Base-by-base conservation (phyloP, 1,140 invertebrate genomes). In the Neodiprion pinetum region DNA sequence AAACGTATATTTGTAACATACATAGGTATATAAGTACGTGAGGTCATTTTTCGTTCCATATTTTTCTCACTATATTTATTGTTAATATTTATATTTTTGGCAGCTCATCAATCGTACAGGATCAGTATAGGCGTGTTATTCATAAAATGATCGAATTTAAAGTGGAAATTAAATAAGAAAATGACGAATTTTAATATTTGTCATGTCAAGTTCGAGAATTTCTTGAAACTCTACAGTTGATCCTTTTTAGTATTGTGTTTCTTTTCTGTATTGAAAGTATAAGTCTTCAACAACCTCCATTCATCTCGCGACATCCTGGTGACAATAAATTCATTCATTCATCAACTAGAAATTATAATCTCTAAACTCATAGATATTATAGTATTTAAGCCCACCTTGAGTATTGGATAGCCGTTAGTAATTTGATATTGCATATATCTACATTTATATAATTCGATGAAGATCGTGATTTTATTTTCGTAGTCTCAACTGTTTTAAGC, bases 41-140 rank as follows among this genome's bases (percentile, higher is more conserved):
- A 61, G 5, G 53, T 61, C 7, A 69, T 69, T 9, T 69, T 47
- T 69, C 40, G 21, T 23, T 47, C 40, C n/a, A 23, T 69, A 69
- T 7, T 47, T 69, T 69, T 23, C 11, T 21, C 67, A 69, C 40
- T 28, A 69, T 71, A 71, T 71, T 71, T 71, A 71, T 71, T 40
- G 5, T 3, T 71, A 71, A 71, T 28, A 49, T 71, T 47, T 69
- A 11, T 69, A 69, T 23, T 17, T 47, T 69, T 47, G 67, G 23
- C 21, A 7, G 67, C 67, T 14, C 21, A 69, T 69, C 67, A 69
- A 69, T 21, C 23, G 7, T 14, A 69, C 67, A 14, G 12, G 40
- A 21, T 69, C 40, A 12, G 67, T 17, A 0, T 8, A 69, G 11
- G 11, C 11, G n/a, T 66, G 14, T 49, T 70, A 21, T 53, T 70